These are phyloP conservation scores for Microtus ochrogaster DNA, from an alignment of 2,113 vertebrate genomes.

Conservation along the genomic window DNA sequence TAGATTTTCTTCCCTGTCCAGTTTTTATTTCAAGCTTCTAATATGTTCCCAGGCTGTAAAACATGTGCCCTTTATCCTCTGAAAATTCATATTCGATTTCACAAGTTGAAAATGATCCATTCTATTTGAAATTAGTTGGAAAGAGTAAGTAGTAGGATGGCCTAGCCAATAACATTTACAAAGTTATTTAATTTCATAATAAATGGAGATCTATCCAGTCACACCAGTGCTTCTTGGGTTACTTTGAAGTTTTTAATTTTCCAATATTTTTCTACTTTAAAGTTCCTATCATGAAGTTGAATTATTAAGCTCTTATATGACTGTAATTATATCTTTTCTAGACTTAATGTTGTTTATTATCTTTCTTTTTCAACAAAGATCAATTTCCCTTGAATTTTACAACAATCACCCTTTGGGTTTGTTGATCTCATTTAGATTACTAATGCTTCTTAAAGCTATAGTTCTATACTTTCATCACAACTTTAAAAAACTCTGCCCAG, in stretches of 20 bases:
- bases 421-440: not conserved
- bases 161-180: not conserved
- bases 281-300: not conserved
- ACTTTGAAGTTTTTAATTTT: slow-evolving; percentile 9
- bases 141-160: not conserved
- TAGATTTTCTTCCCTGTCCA: not conserved
- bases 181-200: not conserved
- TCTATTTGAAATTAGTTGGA: not conserved
- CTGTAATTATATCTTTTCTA: not conserved
- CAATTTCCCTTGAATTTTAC: not conserved
- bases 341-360: not conserved
- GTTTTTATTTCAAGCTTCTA: not conserved
- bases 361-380: not conserved
- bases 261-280: not conserved
- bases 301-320: not conserved
- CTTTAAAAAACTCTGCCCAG: slow-evolving; percentile 18
- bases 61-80: not conserved
- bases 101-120: not conserved
- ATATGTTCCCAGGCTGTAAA: not conserved
- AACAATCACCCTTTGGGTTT: not conserved
- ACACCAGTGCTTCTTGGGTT: not conserved
- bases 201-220: not conserved
- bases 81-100: not conserved
- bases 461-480: not conserved
- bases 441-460: not conserved